Conservation (phyloP, 1,140 invertebrate genomes). For the Aporrectodea caliginosa region DNA sequence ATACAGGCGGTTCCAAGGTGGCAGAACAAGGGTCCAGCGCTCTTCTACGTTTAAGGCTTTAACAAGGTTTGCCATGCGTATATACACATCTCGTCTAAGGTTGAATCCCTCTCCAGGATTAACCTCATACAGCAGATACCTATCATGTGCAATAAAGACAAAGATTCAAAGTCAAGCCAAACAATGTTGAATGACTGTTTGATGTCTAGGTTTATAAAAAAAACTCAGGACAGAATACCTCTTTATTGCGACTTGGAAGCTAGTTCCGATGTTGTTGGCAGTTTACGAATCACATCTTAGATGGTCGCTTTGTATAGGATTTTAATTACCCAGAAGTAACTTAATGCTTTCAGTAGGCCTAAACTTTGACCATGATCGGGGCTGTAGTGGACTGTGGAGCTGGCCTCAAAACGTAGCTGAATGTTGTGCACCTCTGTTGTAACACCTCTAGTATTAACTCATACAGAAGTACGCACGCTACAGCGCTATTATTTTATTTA, state of each 20-base stretch:
- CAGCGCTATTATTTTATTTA: no score
- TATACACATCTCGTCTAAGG: constrained; percentile 88
- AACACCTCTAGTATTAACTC: no score
- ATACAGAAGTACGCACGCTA: no score
- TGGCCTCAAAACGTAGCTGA: background rate
- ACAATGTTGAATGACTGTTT: background rate
- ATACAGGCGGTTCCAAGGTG: constrained; percentile 82
- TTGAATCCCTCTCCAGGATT: constrained; percentile 96
- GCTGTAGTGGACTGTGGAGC: background rate
- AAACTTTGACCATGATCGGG: background rate
- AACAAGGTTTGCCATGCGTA: constrained; percentile 80
- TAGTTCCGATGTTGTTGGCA: background rate
- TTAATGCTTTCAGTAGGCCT: background rate
- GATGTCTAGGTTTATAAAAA: background rate
- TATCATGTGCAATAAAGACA: constrained; percentile 1
- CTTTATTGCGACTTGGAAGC: background rate
- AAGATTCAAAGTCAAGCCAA: background rate
- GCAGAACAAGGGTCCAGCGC: constrained; percentile 65
- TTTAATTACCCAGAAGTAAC: no score
- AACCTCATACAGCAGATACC: constrained; percentile 82
- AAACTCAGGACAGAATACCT: background rate
- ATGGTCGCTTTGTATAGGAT: no score
- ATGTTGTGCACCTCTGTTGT: background rate
- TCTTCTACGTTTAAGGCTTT: constrained; percentile 61
- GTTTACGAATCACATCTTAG: no score